Conservation (phyloP, 2,797 vertebrate genomes). For the Tiaroga cobitis region DNA sequence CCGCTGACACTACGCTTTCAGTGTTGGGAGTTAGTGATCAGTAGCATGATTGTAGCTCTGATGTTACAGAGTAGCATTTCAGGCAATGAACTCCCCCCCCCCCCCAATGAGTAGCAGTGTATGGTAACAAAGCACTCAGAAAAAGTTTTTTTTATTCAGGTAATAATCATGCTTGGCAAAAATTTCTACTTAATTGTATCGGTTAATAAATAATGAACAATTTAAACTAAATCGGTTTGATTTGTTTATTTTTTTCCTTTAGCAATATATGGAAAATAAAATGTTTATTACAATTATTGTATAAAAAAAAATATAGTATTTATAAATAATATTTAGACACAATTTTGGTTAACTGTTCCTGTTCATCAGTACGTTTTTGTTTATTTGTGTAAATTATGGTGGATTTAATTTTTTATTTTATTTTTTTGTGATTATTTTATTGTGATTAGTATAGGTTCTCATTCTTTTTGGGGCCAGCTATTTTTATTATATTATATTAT, state of each 20-base stretch:
- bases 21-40: constrained; percentile 27
- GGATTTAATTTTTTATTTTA: not conserved
- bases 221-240: not conserved
- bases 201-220: not conserved
- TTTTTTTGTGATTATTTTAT: not conserved
- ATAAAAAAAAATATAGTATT: not conserved
- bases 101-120: not conserved
- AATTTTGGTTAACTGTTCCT: too few relatives aligned
- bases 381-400: not conserved
- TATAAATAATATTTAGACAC: not conserved
- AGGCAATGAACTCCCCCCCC: not conserved
- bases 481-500: not conserved
- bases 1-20: constrained; percentile 2
- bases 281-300: not conserved
- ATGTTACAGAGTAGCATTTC: constrained; percentile 23
- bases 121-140: not conserved
- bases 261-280: not conserved
- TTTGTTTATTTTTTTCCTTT: not conserved
- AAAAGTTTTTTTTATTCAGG: not conserved
- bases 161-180: not conserved
- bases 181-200: not conserved
- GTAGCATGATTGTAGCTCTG: constrained; percentile 29
- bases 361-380: too few relatives aligned
- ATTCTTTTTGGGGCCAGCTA: too few relatives aligned
- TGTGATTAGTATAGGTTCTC: too few relatives aligned